Evolutionary conservation across 2,888 invertebrate genomes (phyloP), one percentile per base, ranked within the genome.

Genomic region (Caenorhabditis afra): DNA sequence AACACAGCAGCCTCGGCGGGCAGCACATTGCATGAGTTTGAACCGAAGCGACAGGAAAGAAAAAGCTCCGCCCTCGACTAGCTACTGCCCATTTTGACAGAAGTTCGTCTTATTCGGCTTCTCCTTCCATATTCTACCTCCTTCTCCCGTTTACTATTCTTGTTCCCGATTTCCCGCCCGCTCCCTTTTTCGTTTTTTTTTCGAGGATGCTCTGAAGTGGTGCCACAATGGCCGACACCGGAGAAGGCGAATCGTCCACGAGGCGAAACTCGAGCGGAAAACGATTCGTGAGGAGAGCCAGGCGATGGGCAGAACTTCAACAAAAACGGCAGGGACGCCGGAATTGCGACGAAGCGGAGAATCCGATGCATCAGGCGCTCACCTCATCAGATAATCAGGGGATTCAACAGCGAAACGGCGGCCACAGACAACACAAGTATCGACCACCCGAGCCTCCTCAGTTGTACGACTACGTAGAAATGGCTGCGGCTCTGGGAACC

Each of bases 251-350:
- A 8, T 37, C 61, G 45, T 47, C 59, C 18, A 47, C 74, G 7
- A 75, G 66, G 55, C 59, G 73, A 37, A 80, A 83, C 47, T 66
- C 68, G 93, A 95, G 85, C 94, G 95, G 91, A 94, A 94, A 41
- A 92, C 93, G 83, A 49, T 86, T 84, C 68, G 84, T 67, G 22
- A 79, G 74, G 44, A 80, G 87, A 37, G 87, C 86, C 16, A 76
- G 85, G 61, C 68, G 86, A 55, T 87, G 86, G 86, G 84, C 84
- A 1, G 85, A 82, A 44, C 49, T 87, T 41, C 86, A 85, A 35
- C 81, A 85, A 44, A 62, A 76, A 14, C 52, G 85, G 16, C 78
- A 79, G 23, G 73, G 50, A 45, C 61, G 61, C 12, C 58, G 73
- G 59, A 55, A 29, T 44, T 61, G 67, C 41, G 77, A 77, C 18